A percentile compares a stretch with the other conserved stretches of the same genome.
Conservation (phyloP, 1,140 invertebrate genomes). For the Pseudomyrmex dendroicus region DNA sequence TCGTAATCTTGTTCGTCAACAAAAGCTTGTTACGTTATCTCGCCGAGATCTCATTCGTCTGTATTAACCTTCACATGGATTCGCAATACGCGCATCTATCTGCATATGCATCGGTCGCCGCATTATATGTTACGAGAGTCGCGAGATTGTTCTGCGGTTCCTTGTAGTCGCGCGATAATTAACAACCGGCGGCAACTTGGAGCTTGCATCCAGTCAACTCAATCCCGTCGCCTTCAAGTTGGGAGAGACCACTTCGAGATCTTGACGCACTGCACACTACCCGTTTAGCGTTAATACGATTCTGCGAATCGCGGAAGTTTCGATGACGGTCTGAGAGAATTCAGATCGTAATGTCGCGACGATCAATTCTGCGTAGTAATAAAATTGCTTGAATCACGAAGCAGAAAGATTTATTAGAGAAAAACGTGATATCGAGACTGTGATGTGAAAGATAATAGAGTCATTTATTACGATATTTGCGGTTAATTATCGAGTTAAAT, state of each 20-base stretch:
- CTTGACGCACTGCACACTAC: slow-evolving; percentile 24
- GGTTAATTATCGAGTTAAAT: slow-evolving; percentile 39
- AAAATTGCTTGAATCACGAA: too few relatives aligned
- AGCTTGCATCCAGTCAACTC: background rate
- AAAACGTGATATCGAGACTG: slow-evolving; percentile 11
- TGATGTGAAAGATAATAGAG: slow-evolving; percentile 15
- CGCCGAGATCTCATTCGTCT: background rate
- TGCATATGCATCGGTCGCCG: background rate
- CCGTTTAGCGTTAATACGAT: slow-evolving; percentile 37
- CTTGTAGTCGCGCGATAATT: slow-evolving; percentile 42
- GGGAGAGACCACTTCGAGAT: slow-evolving; percentile 15
- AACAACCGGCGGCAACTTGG: slow-evolving; percentile 23
- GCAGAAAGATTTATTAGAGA: background rate
- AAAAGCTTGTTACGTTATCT: slow-evolving; percentile 36
- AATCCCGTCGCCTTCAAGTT: background rate
- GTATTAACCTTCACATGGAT: background rate
- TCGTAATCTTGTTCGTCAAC: slow-evolving; percentile 50
- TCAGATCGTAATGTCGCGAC: background rate
- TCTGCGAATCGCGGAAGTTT: slow-evolving; percentile 29
- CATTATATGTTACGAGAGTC: slow-evolving; percentile 3
- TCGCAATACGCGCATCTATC: background rate
- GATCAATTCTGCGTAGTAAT: background rate
- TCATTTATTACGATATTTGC: slow-evolving; percentile 52
- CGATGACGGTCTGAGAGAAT: background rate
- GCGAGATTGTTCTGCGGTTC: slow-evolving; percentile 24